phyloP scores from a whole-genome alignment of 2,888 invertebrate species.

The Oscheius sp. region DNA sequence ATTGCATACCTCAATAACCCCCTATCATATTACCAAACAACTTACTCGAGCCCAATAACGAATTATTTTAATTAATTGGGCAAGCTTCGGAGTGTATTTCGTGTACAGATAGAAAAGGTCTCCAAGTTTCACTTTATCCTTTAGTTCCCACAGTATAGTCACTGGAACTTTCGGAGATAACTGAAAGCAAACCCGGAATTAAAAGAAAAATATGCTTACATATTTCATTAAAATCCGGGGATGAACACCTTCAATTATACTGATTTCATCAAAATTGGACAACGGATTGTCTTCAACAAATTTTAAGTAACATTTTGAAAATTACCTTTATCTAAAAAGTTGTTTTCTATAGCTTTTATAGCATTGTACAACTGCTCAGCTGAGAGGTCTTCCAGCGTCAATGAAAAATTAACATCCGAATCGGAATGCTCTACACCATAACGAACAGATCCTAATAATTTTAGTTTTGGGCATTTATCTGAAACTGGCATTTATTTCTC shows the following conservation, averaged over 20 bases:
- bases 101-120: constrained; percentile 39
- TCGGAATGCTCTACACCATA: not conserved
- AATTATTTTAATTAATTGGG: constrained; percentile 69
- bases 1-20: constrained; percentile 5
- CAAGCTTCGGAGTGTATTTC: constrained; percentile 47
- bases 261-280: not conserved
- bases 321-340: not conserved
- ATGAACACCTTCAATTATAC: constrained; percentile 7
- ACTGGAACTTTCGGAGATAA: not conserved
- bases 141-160: not conserved
- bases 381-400: not conserved
- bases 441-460: not conserved
- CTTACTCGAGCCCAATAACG: constrained; percentile 75
- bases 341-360: not conserved
- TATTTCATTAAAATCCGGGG: not conserved
- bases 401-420: constrained; percentile 5
- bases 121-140: constrained; percentile 8
- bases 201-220: not conserved
- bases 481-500: not conserved
- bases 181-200: not conserved
- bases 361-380: not conserved
- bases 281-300: not conserved
- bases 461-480: not conserved
- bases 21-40: not conserved
- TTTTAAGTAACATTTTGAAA: not conserved